Percentiles rank a stretch among this genome's conserved stretches.
phyloP scores from a whole-genome alignment of 2,113 vertebrate genomes.

The Acrocephalus arundinaceus region DNA sequence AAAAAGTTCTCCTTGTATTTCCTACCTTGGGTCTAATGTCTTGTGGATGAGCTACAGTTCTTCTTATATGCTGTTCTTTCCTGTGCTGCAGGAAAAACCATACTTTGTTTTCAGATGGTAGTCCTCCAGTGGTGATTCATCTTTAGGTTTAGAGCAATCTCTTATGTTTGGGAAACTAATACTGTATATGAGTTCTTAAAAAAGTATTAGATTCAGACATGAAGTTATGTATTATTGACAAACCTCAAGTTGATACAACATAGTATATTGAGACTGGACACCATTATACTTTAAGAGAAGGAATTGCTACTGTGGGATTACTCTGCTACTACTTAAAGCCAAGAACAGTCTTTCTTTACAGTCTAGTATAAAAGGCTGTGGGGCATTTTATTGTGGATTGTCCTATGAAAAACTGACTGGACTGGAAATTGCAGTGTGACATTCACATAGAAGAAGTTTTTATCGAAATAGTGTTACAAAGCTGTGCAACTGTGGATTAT shows the following conservation, averaged over 20 bases:
- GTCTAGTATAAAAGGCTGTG: background rate
- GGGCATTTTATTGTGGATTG: background rate
- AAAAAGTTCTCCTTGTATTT: background rate
- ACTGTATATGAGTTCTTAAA: background rate
- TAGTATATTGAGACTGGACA: background rate
- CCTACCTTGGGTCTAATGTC: background rate
- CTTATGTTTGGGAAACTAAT: background rate
- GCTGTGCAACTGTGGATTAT: background rate
- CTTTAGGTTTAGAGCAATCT: background rate
- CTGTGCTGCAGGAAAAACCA: background rate
- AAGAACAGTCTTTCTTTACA: background rate
- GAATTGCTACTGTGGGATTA: background rate
- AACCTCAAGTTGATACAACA: background rate
- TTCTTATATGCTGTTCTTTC: background rate
- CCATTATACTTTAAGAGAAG: background rate
- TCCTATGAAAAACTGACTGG: background rate
- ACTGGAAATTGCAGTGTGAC: background rate
- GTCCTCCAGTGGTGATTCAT: background rate
- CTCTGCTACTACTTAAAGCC: background rate
- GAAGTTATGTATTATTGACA: background rate
- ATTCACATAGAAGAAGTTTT: background rate
- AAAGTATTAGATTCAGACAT: background rate
- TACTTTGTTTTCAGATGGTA: background rate
- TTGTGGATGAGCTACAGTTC: background rate
- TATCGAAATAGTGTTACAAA: accelerated